phyloP scores from a whole-genome alignment of 2,888 invertebrate genomes.

The Tipula lateralis region DNA sequence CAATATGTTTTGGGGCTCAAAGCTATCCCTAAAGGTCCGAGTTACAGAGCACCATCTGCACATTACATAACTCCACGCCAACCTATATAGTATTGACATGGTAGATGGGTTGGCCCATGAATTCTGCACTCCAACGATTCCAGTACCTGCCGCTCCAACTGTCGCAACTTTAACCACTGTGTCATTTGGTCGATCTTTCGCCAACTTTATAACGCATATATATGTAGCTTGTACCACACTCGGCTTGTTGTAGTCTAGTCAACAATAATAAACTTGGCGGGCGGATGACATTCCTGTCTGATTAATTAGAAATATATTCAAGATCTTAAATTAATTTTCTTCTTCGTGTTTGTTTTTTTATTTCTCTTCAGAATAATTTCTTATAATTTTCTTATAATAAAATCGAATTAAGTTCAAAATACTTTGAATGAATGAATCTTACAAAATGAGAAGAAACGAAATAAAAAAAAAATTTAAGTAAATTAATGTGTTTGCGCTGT shows the following conservation, averaged over 20 bases:
- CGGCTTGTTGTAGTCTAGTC: neutral
- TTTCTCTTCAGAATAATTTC: neutral
- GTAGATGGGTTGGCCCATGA: too few relatives aligned
- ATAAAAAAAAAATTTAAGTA: neutral
- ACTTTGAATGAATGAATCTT: conserved; percentile 24
- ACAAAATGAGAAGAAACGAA: neutral
- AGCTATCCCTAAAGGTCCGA: too few relatives aligned
- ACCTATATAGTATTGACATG: too few relatives aligned
- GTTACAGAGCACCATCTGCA: too few relatives aligned
- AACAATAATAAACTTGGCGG: neutral
- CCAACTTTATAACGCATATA: neutral
- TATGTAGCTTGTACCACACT: neutral
- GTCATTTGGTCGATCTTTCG: neutral
- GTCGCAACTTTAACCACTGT: neutral
- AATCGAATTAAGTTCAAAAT: conserved; percentile 12
- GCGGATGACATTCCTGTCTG: conserved; percentile 24
- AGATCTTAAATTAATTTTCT: neutral
- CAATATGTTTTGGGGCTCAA: too few relatives aligned
- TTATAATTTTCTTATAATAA: neutral
- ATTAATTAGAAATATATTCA: conserved; percentile 1
- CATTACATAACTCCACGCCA: too few relatives aligned
- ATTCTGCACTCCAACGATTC: too few relatives aligned
- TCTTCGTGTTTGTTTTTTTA: neutral
- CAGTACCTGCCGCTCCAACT: too few relatives aligned
- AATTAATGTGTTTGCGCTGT: conserved; percentile 24